Base-by-base conservation (phyloP, 2,797 vertebrate genomes). In the Tauraco hartlaubi region DNA sequence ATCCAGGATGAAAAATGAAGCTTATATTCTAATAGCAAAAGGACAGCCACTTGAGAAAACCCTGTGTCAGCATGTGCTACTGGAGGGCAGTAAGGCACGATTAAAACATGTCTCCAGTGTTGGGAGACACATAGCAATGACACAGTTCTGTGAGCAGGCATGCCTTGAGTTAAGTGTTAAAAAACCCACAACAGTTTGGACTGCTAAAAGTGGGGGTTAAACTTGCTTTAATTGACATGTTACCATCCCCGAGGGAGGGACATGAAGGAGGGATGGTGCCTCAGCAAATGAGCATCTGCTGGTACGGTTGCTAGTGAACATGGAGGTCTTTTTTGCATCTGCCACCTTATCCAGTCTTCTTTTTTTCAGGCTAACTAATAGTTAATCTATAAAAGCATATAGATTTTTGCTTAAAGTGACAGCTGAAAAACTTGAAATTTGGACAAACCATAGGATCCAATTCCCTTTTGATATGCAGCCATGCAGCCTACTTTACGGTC, bases 341-440 rank as follows among this genome's bases (percentile, higher is more conserved):
- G n/a, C 59, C 31, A 14, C 44, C 39, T 72, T 74, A 41, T 7
- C 26, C 35, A 48, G 44, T 72, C 12, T 7, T 66, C 15, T 51
- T 62, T n/a, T 61, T 85, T 86, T 77, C 67, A 44, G 49, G 12
- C 29, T 84, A 39, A 31, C 12, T 69, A 63, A 67, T 76, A 67
- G 64, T 61, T 73, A 22, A 29, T 61, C 29, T 71, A 1, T 52
- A 68, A 88, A 79, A 90, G 6, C 19, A 26, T 58, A 67, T 44
- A 52, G 41, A 66, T 56, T 73, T 91, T 86, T 75, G 74, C 54
- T 56, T 74, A n/a, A 89, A 69, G 21, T 41, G 23, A 31, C 33
- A 76, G 63, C 26, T 93, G 74, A 82, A 86, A 84, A 89, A 41
- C 41, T 82, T 85, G 44, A 88, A 82, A 13, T 61, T 61, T 87